Base-by-base conservation (phyloP, 2,113 vertebrate species). In the Phainopepla nitens region DNA sequence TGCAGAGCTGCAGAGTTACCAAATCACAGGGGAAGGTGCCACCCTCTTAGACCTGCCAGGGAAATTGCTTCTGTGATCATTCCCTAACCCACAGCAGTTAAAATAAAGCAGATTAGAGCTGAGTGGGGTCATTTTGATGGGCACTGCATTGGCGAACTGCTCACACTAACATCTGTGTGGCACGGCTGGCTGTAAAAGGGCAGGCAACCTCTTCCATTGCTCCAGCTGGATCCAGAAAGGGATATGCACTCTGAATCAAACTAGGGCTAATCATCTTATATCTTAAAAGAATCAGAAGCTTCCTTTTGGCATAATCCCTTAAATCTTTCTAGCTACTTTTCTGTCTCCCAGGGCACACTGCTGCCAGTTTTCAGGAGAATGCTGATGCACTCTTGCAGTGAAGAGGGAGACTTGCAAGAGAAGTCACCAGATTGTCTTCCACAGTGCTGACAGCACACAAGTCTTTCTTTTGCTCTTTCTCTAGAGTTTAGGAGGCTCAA, bases 231-330 rank as follows among this genome's bases (percentile, higher is more conserved):
- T 78, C 47, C 72, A 95, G 79, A 81, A 89, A 77, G 33, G 71
- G 86, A 86, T 62, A 24, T 11, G 35, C 42, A 42, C 80, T 73
- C 42, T 51, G 39, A 92, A 83, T 92, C 54, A 83, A 35, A 47
- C 35, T 62, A 82, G 27, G 15, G 82, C 35, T 93, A 90, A 96
- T 83, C 62, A 89, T 87, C 66, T 94, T 73, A 90, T 91, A 95
- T 41, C 71, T 77, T 64, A 89, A 76, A 87, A 73, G 60, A 93
- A 82, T 58, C 62, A 83, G 72, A 86, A 88, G 39, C 65, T 78
- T 91, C 49, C 58, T 91, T 96, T 80, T 76, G 62, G 58, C 47
- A 83, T 80, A 88, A 96, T 91, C 79, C 58, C n/a, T 80, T 90
- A 84, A 83, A 70, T 70, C 47, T 85, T 73, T 86, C 71, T 47